Percentiles rank a stretch among this genome's conserved stretches.
phyloP scores from a whole-genome alignment of 2,113 vertebrate species.

The Danionella cerebrum region DNA sequence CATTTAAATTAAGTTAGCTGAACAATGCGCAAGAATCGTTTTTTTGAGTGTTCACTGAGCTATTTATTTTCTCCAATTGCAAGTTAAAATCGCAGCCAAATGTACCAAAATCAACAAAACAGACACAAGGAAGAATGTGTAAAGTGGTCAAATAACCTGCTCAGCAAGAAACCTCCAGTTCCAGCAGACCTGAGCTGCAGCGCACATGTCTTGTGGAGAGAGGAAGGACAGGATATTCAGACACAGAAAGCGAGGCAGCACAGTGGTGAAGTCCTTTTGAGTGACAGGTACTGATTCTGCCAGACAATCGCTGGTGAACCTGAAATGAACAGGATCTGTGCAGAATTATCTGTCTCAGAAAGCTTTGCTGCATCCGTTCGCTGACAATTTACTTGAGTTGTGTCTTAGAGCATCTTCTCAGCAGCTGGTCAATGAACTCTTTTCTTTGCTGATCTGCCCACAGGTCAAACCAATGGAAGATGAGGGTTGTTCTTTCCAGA shows the following conservation, averaged over 20 bases:
- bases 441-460: constrained; percentile 79
- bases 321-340: constrained; percentile 30
- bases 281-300: constrained; percentile 58
- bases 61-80: no score
- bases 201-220: constrained; percentile 69
- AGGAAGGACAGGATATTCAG: constrained; percentile 79
- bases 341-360: not conserved
- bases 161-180: constrained; percentile 80
- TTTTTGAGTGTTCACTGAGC: no score
- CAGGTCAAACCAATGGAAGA: constrained; percentile 81
- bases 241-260: constrained; percentile 73
- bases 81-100: no score
- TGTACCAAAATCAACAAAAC: no score
- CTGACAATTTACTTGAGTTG: constrained; percentile 68
- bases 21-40: no score
- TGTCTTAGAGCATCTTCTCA: constrained; percentile 63
- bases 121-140: no score
- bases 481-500: constrained; percentile 72
- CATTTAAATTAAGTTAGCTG: no score
- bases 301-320: constrained; percentile 66
- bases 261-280: constrained; percentile 67
- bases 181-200: constrained; percentile 76
- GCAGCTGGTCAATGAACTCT: constrained; percentile 64
- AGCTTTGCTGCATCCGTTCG: no score
- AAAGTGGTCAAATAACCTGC: constrained; percentile 60